A percentile compares a stretch with the other conserved stretches of the same genome.
Conservation (phyloP, 2,113 vertebrate genomes). For the Sorex araneus region DNA sequence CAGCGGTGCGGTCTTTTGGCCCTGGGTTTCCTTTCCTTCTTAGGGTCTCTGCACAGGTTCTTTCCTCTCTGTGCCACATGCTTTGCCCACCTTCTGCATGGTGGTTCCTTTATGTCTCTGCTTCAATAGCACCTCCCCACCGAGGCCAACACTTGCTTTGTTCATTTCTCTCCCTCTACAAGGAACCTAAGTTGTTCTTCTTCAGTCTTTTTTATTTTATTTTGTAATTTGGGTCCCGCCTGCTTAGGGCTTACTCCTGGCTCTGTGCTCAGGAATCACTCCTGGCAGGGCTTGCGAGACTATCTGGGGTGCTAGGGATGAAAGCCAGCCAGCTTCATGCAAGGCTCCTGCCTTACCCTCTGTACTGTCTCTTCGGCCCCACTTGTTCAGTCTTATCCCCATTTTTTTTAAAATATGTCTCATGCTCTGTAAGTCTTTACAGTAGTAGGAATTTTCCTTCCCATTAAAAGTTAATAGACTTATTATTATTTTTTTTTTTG, state of each 20-base stretch:
- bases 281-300: too few species aligned
- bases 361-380: too few species aligned
- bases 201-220: too few species aligned
- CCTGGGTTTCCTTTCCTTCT: not conserved
- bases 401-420: not conserved
- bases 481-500: not conserved
- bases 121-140: not conserved
- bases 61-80: not conserved
- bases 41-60: not conserved
- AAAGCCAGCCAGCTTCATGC: too few species aligned
- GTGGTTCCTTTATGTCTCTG: not conserved
- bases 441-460: not conserved
- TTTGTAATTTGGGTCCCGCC: too few species aligned
- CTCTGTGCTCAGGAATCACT: too few species aligned
- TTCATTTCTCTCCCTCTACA: not conserved
- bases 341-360: too few species aligned
- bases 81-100: accelerated
- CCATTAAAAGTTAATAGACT: not conserved
- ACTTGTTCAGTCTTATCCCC: too few species aligned
- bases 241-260: too few species aligned
- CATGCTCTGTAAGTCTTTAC: not conserved
- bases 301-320: too few species aligned
- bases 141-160: not conserved
- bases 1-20: not conserved
- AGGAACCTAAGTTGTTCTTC: not conserved